These are phyloP conservation scores for Catocala fraxini DNA, from an alignment of 2,888 invertebrate genomes.

Conservation along the genomic window DNA sequence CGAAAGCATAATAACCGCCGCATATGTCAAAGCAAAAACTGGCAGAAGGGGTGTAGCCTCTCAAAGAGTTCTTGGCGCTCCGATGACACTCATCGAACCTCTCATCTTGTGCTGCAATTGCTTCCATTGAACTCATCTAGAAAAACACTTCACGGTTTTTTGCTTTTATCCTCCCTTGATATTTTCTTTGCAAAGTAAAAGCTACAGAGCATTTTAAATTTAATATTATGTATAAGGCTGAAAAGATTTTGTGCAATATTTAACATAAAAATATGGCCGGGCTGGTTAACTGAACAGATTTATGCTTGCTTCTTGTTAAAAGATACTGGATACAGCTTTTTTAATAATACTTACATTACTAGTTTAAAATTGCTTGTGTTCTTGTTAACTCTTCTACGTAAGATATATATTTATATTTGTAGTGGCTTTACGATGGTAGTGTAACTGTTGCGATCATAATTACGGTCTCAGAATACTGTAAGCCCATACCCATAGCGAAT, in stretches of 20 bases:
- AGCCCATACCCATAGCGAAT: too few species aligned
- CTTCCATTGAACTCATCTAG: slow-evolving; percentile 51
- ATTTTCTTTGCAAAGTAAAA: slow-evolving; percentile 10
- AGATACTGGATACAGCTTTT: too few species aligned
- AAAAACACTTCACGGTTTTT: slow-evolving; percentile 45
- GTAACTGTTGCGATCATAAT: too few species aligned
- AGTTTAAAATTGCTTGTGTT: too few species aligned
- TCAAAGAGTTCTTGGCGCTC: slow-evolving; percentile 53
- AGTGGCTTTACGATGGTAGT: too few species aligned
- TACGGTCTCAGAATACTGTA: too few species aligned
- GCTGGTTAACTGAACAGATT: too few species aligned
- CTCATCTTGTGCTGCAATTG: slow-evolving; percentile 56
- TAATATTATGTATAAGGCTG: neutral
- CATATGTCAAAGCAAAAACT: slow-evolving; percentile 33
- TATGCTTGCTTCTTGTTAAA: too few species aligned
- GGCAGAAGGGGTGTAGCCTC: slow-evolving; percentile 36
- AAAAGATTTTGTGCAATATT: neutral
- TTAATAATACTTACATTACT: too few species aligned
- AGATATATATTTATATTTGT: too few species aligned
- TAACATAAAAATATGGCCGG: neutral
- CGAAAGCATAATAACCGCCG: slow-evolving; percentile 12
- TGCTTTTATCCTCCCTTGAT: slow-evolving; percentile 10
- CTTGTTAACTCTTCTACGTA: too few species aligned
- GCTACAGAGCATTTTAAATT: slow-evolving; percentile 15
- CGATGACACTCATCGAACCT: slow-evolving; percentile 63